phyloP scores from a whole-genome alignment of 1,140 invertebrate species.

The Drosophila hydei region DNA sequence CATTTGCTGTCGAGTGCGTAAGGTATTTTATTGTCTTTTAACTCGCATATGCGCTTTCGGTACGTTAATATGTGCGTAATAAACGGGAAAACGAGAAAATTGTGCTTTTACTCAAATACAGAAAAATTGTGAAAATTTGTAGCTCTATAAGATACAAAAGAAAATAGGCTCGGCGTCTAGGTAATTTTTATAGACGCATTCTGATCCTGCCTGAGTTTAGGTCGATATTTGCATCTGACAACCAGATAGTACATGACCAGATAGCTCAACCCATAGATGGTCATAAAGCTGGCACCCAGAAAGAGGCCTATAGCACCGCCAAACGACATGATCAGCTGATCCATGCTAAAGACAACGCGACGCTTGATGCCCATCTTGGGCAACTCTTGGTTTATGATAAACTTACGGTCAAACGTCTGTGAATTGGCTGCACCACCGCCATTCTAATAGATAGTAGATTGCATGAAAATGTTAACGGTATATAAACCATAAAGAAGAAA shows the following conservation, averaged over 20 bases:
- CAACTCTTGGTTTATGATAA: constrained; percentile 61
- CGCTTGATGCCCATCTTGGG: constrained; percentile 76
- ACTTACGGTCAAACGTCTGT: constrained; percentile 60
- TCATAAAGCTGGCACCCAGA: constrained; percentile 80
- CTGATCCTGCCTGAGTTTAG: not conserved
- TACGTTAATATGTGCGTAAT: constrained; percentile 28
- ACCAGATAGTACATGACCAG: constrained; percentile 48
- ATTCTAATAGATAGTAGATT: not conserved
- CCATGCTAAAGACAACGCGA: constrained; percentile 74
- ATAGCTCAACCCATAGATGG: constrained; percentile 61
- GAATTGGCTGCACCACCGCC: constrained; percentile 30
- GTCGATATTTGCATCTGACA: constrained; percentile 45
- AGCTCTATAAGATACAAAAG: not conserved
- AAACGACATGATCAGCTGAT: constrained; percentile 78
- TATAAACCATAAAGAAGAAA: constrained; percentile 13
- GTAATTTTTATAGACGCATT: not conserved
- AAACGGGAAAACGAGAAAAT: constrained; percentile 22
- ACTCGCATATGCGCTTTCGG: constrained; percentile 37
- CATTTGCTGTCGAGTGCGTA: constrained; percentile 25
- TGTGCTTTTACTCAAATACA: constrained; percentile 21
- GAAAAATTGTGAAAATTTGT: constrained; percentile 3
- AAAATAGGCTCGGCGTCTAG: too few species aligned
- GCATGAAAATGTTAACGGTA: not conserved
- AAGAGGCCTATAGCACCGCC: constrained; percentile 78
- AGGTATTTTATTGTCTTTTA: constrained; percentile 24